Evolutionary conservation across 2,797 vertebrate genomes (phyloP).

Genomic region (Gephyroberyx darwinii): DNA sequence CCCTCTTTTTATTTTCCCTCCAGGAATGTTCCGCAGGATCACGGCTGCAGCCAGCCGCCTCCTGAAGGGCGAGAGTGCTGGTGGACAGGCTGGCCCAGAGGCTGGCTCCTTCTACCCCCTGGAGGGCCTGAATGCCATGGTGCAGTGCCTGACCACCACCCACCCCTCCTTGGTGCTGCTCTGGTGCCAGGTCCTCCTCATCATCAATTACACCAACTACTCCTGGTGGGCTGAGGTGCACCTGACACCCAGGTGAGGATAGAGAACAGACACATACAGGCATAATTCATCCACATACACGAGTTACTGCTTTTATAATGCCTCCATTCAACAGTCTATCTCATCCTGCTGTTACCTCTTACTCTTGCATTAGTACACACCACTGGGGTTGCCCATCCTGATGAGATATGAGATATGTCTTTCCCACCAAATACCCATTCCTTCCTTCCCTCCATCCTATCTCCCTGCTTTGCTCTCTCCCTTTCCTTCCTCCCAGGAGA

Average conservation of each 20-base stretch:
- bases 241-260: conserved; percentile 91
- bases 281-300: neutral
- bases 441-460: neutral
- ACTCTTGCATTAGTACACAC: no score
- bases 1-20: neutral
- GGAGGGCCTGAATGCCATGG: conserved; percentile 87
- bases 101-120: conserved; percentile 87
- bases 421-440: no score
- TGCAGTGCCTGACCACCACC: conserved; percentile 92
- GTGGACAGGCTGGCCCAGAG: conserved; percentile 64
- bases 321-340: neutral
- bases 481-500: conserved; percentile 77
- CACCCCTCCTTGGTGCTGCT: conserved; percentile 96
- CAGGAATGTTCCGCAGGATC: conserved; percentile 97
- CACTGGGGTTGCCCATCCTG: neutral
- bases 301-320: neutral
- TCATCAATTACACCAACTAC: conserved; percentile 97
- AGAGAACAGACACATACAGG: neutral
- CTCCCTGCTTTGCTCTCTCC: neutral
- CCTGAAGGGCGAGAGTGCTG: conserved; percentile 84
- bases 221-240: conserved; percentile 98
- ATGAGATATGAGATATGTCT: no score
- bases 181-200: conserved; percentile 97
- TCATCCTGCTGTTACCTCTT: no score
- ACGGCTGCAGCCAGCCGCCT: conserved; percentile 92